Evolutionary conservation across 30 jellyfish, hydroid and myxozoan species (phyloP).

Genomic region (Nemopilema nomurai): DNA sequence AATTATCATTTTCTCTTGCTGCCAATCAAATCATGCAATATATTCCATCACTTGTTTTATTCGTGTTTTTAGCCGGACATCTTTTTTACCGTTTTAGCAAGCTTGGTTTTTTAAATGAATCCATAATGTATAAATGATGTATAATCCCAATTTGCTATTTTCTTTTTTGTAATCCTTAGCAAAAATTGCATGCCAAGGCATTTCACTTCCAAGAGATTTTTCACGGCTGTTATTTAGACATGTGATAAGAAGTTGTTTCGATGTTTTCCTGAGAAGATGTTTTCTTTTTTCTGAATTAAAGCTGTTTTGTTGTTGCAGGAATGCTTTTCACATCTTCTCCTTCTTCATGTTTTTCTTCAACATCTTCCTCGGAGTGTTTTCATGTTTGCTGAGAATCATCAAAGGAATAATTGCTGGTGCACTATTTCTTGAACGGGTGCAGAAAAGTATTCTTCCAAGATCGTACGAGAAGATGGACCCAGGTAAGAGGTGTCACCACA

Average conservation of each 20-base stretch:
- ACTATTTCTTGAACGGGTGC: conserved; percentile 78
- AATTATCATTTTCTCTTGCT: background rate
- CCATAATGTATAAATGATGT: no score
- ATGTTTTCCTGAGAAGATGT: no score
- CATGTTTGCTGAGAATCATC: conserved; percentile 78
- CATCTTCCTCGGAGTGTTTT: conserved; percentile 82
- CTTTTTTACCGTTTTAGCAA: no score
- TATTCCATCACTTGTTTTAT: background rate
- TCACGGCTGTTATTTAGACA: no score
- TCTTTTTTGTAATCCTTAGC: no score
- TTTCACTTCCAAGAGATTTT: background rate
- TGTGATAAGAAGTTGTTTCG: no score
- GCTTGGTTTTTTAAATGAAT: no score
- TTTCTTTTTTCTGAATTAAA: no score
- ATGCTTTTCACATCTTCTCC: conserved; percentile 80
- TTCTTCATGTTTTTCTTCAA: conserved; percentile 83
- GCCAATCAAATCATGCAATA: background rate
- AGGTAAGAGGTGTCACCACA: conserved; percentile 43
- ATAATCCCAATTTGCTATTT: no score
- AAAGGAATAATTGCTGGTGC: conserved; percentile 71
- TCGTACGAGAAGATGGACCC: conserved; percentile 83
- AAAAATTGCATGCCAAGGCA: no score
- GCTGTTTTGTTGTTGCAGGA: conserved; percentile 45
- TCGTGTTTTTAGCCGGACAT: no score
- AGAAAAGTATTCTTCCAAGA: conserved; percentile 81